These are phyloP conservation scores for Chymomyza amoena DNA, from an alignment of 2,888 invertebrate species.

Conservation along the genomic window DNA sequence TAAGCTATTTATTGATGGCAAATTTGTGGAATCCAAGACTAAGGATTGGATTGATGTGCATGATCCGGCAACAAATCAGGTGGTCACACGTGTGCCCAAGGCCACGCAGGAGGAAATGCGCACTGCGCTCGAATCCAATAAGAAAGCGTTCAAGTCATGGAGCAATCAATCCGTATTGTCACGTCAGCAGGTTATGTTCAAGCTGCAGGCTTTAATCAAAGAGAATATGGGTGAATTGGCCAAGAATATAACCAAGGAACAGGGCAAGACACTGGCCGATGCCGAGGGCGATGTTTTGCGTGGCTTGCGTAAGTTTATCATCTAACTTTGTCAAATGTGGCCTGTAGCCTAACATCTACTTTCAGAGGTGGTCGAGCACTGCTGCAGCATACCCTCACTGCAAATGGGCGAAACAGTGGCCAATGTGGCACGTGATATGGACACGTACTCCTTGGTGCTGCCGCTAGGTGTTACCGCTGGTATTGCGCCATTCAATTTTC, in stretches of 20 bases:
- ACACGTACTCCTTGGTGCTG: conserved; percentile 93
- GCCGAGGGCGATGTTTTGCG: conserved; percentile 99
- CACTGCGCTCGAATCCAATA: conserved; percentile 90
- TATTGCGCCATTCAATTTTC: conserved; percentile 99
- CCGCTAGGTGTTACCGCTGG: conserved; percentile 94
- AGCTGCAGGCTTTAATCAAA: conserved; percentile 90
- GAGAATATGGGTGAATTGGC: conserved; percentile 94
- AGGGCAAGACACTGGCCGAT: conserved; percentile 97
- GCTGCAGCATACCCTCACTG: conserved; percentile 94
- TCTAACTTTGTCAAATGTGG: too few species aligned
- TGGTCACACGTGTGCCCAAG: conserved; percentile 92
- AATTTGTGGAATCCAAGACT: conserved; percentile 95
- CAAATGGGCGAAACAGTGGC: conserved; percentile 95
- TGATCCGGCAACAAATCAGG: conserved; percentile 95
- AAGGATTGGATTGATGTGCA: conserved; percentile 96
- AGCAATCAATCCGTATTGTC: conserved; percentile 93
- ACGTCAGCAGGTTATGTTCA: conserved; percentile 95
- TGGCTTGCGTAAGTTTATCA: conserved; percentile 90
- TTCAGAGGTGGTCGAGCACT: conserved; percentile 97
- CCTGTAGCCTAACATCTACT: too few species aligned
- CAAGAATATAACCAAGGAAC: conserved; percentile 94
- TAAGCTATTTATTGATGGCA: conserved; percentile 97
- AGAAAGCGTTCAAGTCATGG: conserved; percentile 90
- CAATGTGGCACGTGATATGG: conserved; percentile 94
- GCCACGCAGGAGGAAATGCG: conserved; percentile 93